Conservation (phyloP, 2,797 vertebrate species). For the Hypotaenidia philippensis region DNA sequence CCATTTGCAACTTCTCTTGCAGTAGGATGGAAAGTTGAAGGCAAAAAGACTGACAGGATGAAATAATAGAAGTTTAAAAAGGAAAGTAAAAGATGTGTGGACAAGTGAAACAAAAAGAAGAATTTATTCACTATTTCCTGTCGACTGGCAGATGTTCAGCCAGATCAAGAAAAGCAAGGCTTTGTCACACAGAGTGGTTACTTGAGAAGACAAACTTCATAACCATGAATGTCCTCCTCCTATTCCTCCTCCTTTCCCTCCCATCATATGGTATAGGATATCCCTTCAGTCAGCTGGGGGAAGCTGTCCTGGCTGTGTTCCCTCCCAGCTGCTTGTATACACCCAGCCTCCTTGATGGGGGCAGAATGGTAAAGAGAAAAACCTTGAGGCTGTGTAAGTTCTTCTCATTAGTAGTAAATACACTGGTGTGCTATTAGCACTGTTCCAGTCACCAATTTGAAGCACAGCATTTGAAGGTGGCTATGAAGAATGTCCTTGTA, state of each 20-base stretch:
- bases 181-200: accelerated
- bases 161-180: not conserved
- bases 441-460: not conserved
- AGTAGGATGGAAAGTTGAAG: not conserved
- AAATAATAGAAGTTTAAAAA: not conserved
- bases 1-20: not conserved
- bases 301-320: not conserved
- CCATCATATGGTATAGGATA: too few relatives aligned
- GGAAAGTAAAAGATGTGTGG: not conserved
- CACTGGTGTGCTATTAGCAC: not conserved
- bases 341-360: accelerated
- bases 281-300: not conserved
- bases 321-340: not conserved
- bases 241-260: not conserved
- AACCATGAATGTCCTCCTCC: not conserved
- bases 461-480: not conserved
- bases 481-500: not conserved
- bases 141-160: not conserved
- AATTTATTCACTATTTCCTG: not conserved
- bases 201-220: not conserved
- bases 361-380: not conserved
- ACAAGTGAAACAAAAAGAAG: not conserved
- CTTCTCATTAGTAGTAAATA: accelerated
- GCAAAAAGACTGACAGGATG: not conserved
- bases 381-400: not conserved